A percentile compares a stretch with the other conserved stretches of the same genome.
phyloP scores from a whole-genome alignment of 2,888 invertebrate species.

The Mesorhabditis belari region DNA sequence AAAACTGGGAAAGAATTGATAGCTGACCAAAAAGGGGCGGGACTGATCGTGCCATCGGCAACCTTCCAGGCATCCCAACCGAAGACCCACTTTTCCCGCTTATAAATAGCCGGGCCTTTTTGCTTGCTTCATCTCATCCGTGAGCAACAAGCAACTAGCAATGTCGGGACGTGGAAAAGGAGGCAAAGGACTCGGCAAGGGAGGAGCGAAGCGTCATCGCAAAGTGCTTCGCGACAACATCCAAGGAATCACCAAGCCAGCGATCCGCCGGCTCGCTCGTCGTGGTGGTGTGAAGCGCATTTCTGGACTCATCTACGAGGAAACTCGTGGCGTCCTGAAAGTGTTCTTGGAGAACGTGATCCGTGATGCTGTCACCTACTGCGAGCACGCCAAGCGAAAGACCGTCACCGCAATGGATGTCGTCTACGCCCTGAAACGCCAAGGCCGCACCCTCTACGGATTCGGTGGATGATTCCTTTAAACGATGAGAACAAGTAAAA shows the following conservation, averaged over 20 bases:
- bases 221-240: constrained; percentile 65
- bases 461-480: constrained; percentile 52
- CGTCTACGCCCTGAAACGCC: constrained; percentile 62
- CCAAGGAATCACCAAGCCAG: constrained; percentile 59
- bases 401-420: constrained; percentile 83
- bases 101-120: no score
- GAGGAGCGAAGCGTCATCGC: constrained; percentile 73
- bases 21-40: no score
- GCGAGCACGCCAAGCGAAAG: constrained; percentile 79
- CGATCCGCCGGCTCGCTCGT: constrained; percentile 57
- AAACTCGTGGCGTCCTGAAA: constrained; percentile 40
- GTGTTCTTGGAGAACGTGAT: constrained; percentile 73
- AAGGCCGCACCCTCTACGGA: constrained; percentile 51
- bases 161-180: not conserved
- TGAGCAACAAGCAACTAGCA: no score
- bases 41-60: no score
- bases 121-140: no score
- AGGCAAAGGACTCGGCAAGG: not conserved
- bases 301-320: constrained; percentile 45
- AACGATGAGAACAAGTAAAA: no score
- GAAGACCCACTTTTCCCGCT: no score
- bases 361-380: constrained; percentile 76
- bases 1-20: no score
- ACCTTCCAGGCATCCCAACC: no score
- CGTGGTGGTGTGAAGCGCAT: constrained; percentile 55